phyloP scores from a whole-genome alignment of 2,888 invertebrate genomes.

The Phaedon cochleariae region DNA sequence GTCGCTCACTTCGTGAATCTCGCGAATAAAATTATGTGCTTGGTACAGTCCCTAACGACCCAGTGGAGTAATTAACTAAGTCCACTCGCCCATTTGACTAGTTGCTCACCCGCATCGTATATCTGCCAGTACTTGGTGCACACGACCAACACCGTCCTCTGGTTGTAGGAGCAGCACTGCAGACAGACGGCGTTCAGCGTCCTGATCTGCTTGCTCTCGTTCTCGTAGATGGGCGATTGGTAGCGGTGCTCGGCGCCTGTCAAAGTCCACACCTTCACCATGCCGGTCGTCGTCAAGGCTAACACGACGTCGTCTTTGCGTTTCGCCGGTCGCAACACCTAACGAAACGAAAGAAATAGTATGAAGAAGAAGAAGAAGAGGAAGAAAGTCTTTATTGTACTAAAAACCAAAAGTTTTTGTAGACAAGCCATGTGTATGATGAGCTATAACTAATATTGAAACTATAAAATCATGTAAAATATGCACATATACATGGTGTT shows the following conservation, averaged over 20 bases:
- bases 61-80: no score
- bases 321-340: conserved; percentile 76
- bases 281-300: conserved; percentile 94
- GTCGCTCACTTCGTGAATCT: no score
- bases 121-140: conserved; percentile 98
- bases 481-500: no score
- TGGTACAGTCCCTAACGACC: no score
- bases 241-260: conserved; percentile 88
- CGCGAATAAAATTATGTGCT: no score
- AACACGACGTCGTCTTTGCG: conserved; percentile 94
- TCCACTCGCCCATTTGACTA: no score
- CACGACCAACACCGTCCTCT: conserved; percentile 95
- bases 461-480: no score
- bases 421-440: no score
- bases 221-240: conserved; percentile 90
- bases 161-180: conserved; percentile 94
- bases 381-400: no score
- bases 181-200: conserved; percentile 92
- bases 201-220: conserved; percentile 96
- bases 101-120: conserved; percentile 78
- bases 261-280: conserved; percentile 97
- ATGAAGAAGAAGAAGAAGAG: no score
- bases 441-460: no score
- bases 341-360: conserved; percentile 19
- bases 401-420: no score